Evolutionary conservation across 2,888 invertebrate genomes (phyloP), one percentile per base, ranked within the genome.

Genomic region (Stenodema calcarata): DNA sequence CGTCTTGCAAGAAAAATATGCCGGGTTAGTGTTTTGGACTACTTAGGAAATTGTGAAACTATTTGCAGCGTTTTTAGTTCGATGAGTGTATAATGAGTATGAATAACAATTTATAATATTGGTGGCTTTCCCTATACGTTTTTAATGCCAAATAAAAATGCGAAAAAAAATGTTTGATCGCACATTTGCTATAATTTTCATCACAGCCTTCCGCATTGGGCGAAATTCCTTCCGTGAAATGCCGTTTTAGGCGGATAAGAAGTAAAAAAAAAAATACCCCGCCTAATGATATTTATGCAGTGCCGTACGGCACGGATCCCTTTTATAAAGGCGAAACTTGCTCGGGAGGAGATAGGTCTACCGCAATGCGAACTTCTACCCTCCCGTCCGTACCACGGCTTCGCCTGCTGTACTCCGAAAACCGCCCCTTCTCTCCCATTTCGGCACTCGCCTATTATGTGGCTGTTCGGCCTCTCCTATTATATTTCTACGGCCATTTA

Each of bases 291-390:
- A 35, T 35, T 35, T 35, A 62, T 62, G 62, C 62, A 23, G 62
- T 23, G 62, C 23, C 18, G 23, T 23, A 62, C 62, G 18, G 23
- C 62, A 0, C 62, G 23, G 23, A 23, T 62, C 62, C 62, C 62
- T 62, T 62, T 62, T 62, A 62, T 62, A 62, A 62, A 62, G 62
- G 62, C 23, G 23, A 62, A 62, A 18, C 27, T 62, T 62, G 62
- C 23, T 62, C 62, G 62, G 54, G 62, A 62, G 62, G 62, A 62
- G 62, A 62, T 75, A 75, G 35, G 35, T 75, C 75, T 75, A 75
- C 75, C 75, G 75, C 75, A 75, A 75, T 75, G 75, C 75, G 75
- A 75, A 75, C 30, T 75, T 75, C 75, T 35, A 35, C 75, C 62
- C 62, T 18, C 62, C 62, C 9, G 27, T 11, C 54, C 18, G 27